Evolutionary conservation across 2,797 vertebrate genomes (phyloP).

Genomic region (Pipistrellus pygmaeus): DNA sequence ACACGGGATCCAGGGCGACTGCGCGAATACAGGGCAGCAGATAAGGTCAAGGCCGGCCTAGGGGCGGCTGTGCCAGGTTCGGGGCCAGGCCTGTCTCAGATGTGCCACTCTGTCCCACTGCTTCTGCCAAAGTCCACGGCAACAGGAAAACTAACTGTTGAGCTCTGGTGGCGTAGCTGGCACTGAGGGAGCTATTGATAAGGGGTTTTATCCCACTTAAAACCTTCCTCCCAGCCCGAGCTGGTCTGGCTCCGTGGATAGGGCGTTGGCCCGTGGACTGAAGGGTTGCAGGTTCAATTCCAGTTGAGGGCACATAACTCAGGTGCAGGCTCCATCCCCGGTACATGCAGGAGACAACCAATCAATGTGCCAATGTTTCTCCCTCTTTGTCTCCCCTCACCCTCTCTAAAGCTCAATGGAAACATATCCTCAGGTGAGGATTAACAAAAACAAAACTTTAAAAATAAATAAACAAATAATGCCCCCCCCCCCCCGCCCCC

Average conservation of each 20-base stretch:
- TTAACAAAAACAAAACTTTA: no score
- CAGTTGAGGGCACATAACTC: no score
- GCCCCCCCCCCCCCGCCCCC: no score
- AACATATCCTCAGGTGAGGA: no score
- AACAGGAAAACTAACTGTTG: background rate
- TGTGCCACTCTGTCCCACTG: background rate
- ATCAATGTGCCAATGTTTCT: no score
- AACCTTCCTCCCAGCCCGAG: background rate
- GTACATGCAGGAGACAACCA: no score
- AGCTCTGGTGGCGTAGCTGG: background rate
- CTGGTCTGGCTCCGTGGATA: background rate
- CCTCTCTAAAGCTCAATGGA: no score
- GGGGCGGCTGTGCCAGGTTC: background rate
- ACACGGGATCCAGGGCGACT: background rate
- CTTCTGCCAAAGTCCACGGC: slow-evolving; percentile 18
- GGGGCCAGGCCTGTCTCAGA: background rate
- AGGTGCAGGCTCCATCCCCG: no score
- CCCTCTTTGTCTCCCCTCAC: no score
- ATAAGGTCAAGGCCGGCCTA: slow-evolving; percentile 41
- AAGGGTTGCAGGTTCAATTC: no score
- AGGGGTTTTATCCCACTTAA: background rate
- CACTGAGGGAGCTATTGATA: background rate
- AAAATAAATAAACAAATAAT: no score
- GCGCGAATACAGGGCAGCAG: background rate
- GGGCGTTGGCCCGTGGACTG: no score